Percentiles rank a stretch among this genome's conserved stretches.
These are phyloP conservation scores for Metopia argyrocephala DNA, from an alignment of 2,888 invertebrate species.

Conservation along the genomic window DNA sequence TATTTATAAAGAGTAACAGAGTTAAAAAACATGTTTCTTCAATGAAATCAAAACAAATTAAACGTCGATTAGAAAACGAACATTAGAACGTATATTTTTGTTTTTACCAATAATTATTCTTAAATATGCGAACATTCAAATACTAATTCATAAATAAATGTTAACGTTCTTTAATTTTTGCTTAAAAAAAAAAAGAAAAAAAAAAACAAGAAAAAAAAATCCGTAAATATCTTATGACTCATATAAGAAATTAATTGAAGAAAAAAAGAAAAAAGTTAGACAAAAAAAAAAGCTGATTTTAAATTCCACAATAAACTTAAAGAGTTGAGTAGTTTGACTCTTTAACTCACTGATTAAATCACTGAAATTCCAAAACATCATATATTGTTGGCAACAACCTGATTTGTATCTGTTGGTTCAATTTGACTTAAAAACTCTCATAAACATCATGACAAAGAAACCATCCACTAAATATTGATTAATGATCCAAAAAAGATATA, in stretches of 20 bases:
- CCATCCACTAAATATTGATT: slow-evolving; percentile 11
- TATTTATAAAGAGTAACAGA: too few species aligned
- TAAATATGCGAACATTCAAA: not conserved
- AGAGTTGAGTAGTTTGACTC: not conserved
- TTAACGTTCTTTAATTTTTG: not conserved
- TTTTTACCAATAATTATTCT: too few species aligned
- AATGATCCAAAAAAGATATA: not conserved
- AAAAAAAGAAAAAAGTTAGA: too few species aligned
- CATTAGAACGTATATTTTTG: slow-evolving; percentile 6
- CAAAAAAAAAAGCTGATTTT: not conserved
- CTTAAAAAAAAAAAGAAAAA: too few species aligned
- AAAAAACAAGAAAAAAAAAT: too few species aligned
- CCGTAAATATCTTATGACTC: slow-evolving; percentile 25
- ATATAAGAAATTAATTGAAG: slow-evolving; percentile 11
- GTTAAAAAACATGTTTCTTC: too few species aligned
- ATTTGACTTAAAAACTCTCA: not conserved
- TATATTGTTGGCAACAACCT: slow-evolving; percentile 1
- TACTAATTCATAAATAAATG: not conserved
- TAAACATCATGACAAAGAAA: slow-evolving; percentile 5
- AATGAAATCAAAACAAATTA: too few species aligned
- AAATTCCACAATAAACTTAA: not conserved
- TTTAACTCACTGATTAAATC: not conserved
- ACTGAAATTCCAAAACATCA: not conserved
- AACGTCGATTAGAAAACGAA: too few species aligned
- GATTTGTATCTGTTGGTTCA: slow-evolving; percentile 3